These are phyloP conservation scores for Ophion slaviceki DNA, from an alignment of 2,888 invertebrate species.

Conservation along the genomic window DNA sequence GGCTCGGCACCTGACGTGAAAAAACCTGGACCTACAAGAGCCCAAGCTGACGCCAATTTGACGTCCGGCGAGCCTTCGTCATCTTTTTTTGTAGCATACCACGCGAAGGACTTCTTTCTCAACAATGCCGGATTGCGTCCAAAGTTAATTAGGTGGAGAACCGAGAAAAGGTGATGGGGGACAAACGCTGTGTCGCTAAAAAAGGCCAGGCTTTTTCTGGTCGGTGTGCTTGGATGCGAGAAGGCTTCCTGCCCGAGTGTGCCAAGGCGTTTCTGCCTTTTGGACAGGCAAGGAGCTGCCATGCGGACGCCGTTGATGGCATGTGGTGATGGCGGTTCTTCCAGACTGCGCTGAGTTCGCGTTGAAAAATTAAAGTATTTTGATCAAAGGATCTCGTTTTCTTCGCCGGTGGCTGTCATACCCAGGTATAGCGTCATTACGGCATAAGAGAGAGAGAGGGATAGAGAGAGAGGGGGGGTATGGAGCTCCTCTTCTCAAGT, in stretches of 20 bases:
- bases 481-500: constrained; percentile 16
- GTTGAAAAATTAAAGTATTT: constrained; percentile 75
- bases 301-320: constrained; percentile 20
- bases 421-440: constrained; percentile 69
- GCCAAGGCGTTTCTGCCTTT: constrained; percentile 38
- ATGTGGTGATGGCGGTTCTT: constrained; percentile 42
- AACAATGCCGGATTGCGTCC: constrained; percentile 51
- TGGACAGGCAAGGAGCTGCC: constrained; percentile 51
- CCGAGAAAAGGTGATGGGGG: constrained; percentile 42
- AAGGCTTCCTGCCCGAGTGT: constrained; percentile 45
- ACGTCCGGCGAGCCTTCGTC: not conserved
- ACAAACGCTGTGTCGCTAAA: constrained; percentile 26
- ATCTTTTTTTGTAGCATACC: not conserved
- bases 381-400: constrained; percentile 73
- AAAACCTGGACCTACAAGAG: not conserved
- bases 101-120: constrained; percentile 7
- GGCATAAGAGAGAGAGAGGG: constrained; percentile 15
- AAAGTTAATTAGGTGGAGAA: constrained; percentile 48
- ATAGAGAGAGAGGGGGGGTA: not conserved
- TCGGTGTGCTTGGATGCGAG: constrained; percentile 23
- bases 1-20: not conserved
- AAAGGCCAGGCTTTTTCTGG: constrained; percentile 34
- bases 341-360: constrained; percentile 62
- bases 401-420: constrained; percentile 70
- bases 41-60: not conserved